Evolutionary conservation across 2,797 vertebrate genomes (phyloP), one percentile per base, ranked within the genome.

Genomic region (Silurus lanzhouensis): DNA sequence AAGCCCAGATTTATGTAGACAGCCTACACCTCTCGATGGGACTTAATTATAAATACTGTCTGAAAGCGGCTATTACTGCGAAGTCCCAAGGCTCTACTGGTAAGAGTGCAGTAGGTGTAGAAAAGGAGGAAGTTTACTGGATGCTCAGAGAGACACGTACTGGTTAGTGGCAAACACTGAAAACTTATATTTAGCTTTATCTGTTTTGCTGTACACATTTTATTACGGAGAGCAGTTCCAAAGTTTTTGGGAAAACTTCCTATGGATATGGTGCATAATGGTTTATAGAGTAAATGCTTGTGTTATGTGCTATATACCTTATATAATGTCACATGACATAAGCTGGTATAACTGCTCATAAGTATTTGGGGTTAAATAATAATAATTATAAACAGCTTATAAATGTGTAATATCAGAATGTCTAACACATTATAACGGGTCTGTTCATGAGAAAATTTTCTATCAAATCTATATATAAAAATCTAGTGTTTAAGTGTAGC

Each of bases 31-130:
- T 81, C 70, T 84, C 68, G 25, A 31, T 87, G 82, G 76, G 82
- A 84, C 86, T 87, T 87, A 87, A 87, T 87, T 84, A 84, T 75
- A 72, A 84, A 87, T 81, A 83, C 48, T 75, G 86, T 87, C 76
- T 76, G 82, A 84, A 84, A 81, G 76, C 52, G 48, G 25, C 82
- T 84, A 85, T 87, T 87, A 81, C 77, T 13, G 52, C 38, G 64
- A 83, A 75, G 77, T 78, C 86, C 58, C 77, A 67, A 48, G 77
- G 77, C 6, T 48, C 76, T 17, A 7, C 57, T 27, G 27, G 76
- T 66, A 22, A 38, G 22, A 44, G 85, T 22, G 76, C 70, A 76
- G 82, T 75, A 38, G 82, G 85, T 74, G 81, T 83, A 66, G 66
- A 15, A 19, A 80, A 80, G 68, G 76, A 61, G 63, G 60, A 75